Evolutionary conservation across 2,888 invertebrate species (phyloP).

Genomic region (Resseliella maxima): DNA sequence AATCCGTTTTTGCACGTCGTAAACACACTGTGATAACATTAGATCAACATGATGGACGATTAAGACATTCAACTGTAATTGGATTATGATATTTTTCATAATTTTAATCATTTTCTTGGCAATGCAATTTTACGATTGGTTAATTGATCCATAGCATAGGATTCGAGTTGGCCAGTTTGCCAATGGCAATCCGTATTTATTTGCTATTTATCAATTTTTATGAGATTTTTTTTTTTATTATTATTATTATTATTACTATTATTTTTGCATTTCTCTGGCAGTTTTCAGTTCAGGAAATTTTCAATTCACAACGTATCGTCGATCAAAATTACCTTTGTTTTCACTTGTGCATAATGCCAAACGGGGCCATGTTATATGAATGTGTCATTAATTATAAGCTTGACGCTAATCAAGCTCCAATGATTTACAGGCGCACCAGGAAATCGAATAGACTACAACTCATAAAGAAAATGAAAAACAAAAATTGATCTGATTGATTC

Average conservation of each 20-base stretch:
- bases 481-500: too few relatives aligned
- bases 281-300: background rate
- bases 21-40: background rate
- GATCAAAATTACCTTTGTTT: conserved; percentile 18
- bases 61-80: conserved; percentile 1
- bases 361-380: too few relatives aligned
- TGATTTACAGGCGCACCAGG: conserved; percentile 29
- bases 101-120: conserved; percentile 28
- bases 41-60: background rate
- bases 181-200: background rate
- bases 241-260: background rate
- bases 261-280: conserved; percentile 24
- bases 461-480: too few relatives aligned
- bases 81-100: conserved; percentile 21
- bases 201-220: background rate
- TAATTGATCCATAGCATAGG: background rate
- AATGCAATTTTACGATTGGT: conserved; percentile 26
- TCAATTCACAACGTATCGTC: background rate
- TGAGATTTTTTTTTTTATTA: background rate
- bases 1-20: background rate
- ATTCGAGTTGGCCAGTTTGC: background rate
- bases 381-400: conserved; percentile 13
- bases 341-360: too few relatives aligned
- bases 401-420: conserved; percentile 31
- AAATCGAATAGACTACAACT: too few relatives aligned